Evolutionary conservation across 2,888 invertebrate species (phyloP).

Genomic region (Drosophila recens): DNA sequence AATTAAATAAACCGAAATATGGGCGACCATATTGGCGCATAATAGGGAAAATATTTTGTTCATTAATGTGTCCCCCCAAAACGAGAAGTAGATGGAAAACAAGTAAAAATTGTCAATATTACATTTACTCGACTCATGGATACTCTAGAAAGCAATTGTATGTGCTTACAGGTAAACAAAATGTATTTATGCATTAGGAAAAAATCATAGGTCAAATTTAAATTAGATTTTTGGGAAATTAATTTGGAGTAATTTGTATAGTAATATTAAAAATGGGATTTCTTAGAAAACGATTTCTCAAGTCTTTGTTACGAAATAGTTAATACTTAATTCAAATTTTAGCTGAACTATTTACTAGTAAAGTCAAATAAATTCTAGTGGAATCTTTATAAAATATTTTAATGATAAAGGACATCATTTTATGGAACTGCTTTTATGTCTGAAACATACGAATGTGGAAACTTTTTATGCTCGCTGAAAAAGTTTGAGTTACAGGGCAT

Average conservation of each 20-base stretch:
- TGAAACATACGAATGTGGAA: neutral
- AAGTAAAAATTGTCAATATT: slow-evolving; percentile 25
- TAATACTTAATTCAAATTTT: too few species aligned
- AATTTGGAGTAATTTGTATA: too few species aligned
- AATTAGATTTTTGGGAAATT: too few species aligned
- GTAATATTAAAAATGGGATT: too few species aligned
- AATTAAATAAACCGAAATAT: slow-evolving; percentile 83
- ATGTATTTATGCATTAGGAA: neutral
- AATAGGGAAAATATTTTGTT: slow-evolving; percentile 80
- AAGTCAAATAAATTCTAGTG: neutral
- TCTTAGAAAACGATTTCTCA: too few species aligned
- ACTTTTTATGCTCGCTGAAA: slow-evolving; percentile 5
- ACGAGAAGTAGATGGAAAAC: slow-evolving; percentile 36
- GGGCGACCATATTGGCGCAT: slow-evolving; percentile 80
- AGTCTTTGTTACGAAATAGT: too few species aligned
- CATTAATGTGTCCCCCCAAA: slow-evolving; percentile 69
- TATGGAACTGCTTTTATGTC: neutral
- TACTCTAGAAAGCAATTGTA: slow-evolving; percentile 25
- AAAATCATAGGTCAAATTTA: too few species aligned
- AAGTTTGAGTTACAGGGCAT: slow-evolving; percentile 41
- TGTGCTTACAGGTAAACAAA: neutral
- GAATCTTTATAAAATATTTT: neutral
- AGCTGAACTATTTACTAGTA: neutral
- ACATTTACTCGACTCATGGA: slow-evolving; percentile 9
- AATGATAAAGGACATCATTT: neutral